Evolutionary conservation across 2,797 vertebrate genomes (phyloP), one percentile per base, ranked within the genome.

Genomic region (Bryconaethiops microstoma): DNA sequence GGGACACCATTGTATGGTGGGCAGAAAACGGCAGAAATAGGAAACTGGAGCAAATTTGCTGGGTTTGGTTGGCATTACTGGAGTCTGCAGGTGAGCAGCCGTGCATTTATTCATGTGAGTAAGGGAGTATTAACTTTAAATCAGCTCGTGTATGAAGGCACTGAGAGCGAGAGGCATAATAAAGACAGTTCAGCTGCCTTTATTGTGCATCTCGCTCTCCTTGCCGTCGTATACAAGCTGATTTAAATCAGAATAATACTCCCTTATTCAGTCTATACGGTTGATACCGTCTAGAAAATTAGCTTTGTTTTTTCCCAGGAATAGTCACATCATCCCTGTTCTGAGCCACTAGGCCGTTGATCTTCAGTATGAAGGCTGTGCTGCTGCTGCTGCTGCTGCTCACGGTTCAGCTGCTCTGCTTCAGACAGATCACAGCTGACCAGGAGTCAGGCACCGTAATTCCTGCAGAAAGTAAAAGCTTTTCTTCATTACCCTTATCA

Each of bases 391-490:
- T 87, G 90, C 87, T 95, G 69, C 83, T 95, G 69, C 82, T 95
- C 54, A 82, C 91, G 83, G 63, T 90, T 6, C 93, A 92, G 86
- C 86, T 95, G 1, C 76, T 95, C 17, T 89, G 90, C 64, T 14
- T 83, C 4, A 89, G 91, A 74, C 90, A 91, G 29, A 82, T 84
- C 10, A 86, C 87, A 79, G 92, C 93, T 50, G 93, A 95, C 25
- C 93, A 93, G 81, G 95, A 95, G 84, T 82, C 91, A 0, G 96
- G 96, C 86, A 96, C 95, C 7, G 93, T 95, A 79, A 96, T 97
- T 76, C 96, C 96, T 76, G 94, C 96, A 12, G 96, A 97, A 90
- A 97, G 96, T 97, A 94, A 0, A 96, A 63, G 62, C 35, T 45
- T 25, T n/a, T 40, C 16, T 48, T 4, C 9, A 2, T 17, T 0